Evolutionary conservation across 2,888 invertebrate genomes (phyloP), one percentile per base, ranked within the genome.

Genomic region (Drosophila austrosaltans): DNA sequence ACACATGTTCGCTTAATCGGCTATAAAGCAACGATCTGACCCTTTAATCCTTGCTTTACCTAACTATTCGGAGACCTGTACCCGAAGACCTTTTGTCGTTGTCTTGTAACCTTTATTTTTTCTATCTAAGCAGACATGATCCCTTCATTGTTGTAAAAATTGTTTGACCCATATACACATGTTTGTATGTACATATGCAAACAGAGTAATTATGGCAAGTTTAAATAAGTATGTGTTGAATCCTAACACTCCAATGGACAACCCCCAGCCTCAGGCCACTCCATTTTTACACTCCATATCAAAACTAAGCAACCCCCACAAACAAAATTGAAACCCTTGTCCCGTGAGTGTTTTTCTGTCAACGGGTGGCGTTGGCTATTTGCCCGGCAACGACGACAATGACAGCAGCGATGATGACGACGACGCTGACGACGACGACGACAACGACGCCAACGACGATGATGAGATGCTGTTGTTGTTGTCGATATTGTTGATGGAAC

Each of bases 201-300:
- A 63, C 59, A 54, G 39, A 63, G 66, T 76, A 72, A 78, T 77
- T 69, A 76, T 57, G 54, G 32, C 64, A 76, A 67, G 54, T 79
- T 79, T 58, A 54, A 65, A 75, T 79, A 69, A 79, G 72, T 66
- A 63, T 77, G 79, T 79, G 75, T 75, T 78, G 77, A 77, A 72
- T 75, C 30, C 76, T 75, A 63, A 76, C 76, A 75, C 76, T 70
- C 61, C 40, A 75, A 61, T 20, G 69, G 57, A 75, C 65, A 22
- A 25, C 10, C 36, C 36, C 36, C 57, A 28, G 30, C 16, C 30
- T 30, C 22, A 25, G 39, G 48, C 4, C 48, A 25, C 22, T 48
- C 25, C 48, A 48, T 22, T 48, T 25, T 48, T 4, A 25, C 25
- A 48, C 25, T 25, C 12, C 8, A 48, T 48, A 25, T 48, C 10